phyloP scores from a whole-genome alignment of 2,797 vertebrate genomes.

The Hirundo rustica region DNA sequence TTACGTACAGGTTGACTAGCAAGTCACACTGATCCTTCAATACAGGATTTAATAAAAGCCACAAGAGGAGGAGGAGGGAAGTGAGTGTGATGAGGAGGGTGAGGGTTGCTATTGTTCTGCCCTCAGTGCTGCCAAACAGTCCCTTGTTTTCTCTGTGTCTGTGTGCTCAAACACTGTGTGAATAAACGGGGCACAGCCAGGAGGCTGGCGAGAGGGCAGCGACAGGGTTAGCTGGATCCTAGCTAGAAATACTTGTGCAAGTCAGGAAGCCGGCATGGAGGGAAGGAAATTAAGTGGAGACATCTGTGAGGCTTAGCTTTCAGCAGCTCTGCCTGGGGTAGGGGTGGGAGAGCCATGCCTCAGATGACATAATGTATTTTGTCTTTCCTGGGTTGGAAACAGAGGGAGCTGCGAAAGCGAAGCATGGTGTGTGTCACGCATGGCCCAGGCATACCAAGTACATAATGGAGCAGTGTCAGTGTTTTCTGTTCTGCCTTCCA shows the following conservation, averaged over 20 bases:
- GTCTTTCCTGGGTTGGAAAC: constrained; percentile 57
- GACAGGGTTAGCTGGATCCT: constrained; percentile 22
- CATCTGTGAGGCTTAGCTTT: constrained; percentile 55
- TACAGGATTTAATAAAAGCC: constrained; percentile 19
- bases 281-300: constrained; percentile 75
- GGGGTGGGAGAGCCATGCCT: constrained; percentile 51
- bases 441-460: neutral
- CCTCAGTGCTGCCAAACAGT: constrained; percentile 21
- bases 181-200: neutral
- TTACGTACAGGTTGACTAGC: neutral
- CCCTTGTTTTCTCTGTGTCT: constrained; percentile 37
- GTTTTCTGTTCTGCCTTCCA: constrained; percentile 24
- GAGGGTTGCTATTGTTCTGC: constrained; percentile 67
- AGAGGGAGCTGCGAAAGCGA: constrained; percentile 59
- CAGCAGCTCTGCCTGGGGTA: constrained; percentile 53
- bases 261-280: constrained; percentile 52
- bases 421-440: constrained; percentile 45
- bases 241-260: constrained; percentile 3
- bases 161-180: constrained; percentile 4
- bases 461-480: constrained; percentile 63
- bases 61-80: neutral
- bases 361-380: constrained; percentile 47
- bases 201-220: constrained; percentile 28
- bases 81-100: constrained; percentile 32
- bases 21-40: constrained; percentile 4